Percentiles rank a stretch among this genome's conserved stretches.
Conservation (phyloP, 2,797 vertebrate genomes). For the Atherinosoma microstoma region DNA sequence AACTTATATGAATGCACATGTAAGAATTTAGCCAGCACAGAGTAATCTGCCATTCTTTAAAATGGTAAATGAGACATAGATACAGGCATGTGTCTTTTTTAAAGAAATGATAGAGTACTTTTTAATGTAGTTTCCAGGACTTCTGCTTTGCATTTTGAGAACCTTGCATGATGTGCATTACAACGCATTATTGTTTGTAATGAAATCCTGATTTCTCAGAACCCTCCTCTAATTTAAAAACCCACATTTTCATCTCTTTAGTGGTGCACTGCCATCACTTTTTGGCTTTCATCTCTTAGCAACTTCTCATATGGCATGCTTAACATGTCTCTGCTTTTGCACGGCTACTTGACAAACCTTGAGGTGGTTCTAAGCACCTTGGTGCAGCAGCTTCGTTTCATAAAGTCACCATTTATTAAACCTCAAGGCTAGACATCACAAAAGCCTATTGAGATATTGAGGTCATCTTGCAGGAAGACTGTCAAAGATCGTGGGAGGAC, state of each 20-base stretch:
- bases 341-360: slow-evolving; percentile 65
- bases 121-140: slow-evolving; percentile 55
- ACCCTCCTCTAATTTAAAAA: slow-evolving; percentile 66
- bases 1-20: slow-evolving; percentile 27
- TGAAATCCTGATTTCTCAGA: slow-evolving; percentile 62
- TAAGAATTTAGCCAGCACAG: slow-evolving; percentile 12
- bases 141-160: slow-evolving; percentile 49
- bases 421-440: slow-evolving; percentile 70
- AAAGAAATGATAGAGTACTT: slow-evolving; percentile 47
- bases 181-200: slow-evolving; percentile 69
- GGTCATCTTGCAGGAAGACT: slow-evolving; percentile 69
- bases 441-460: slow-evolving; percentile 77
- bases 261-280: slow-evolving; percentile 26
- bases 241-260: slow-evolving; percentile 53
- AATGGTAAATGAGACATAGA: slow-evolving; percentile 1
- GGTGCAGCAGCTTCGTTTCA: slow-evolving; percentile 69
- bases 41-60: slow-evolving; percentile 22
- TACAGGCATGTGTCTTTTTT: slow-evolving; percentile 39
- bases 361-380: slow-evolving; percentile 64
- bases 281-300: slow-evolving; percentile 32
- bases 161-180: slow-evolving; percentile 61
- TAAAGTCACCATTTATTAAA: slow-evolving; percentile 83
- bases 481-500: slow-evolving; percentile 47
- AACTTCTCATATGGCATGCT: slow-evolving; percentile 51
- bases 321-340: slow-evolving; percentile 48